Base-by-base conservation (phyloP, 2,797 vertebrate genomes). In the Psittacula echo region DNA sequence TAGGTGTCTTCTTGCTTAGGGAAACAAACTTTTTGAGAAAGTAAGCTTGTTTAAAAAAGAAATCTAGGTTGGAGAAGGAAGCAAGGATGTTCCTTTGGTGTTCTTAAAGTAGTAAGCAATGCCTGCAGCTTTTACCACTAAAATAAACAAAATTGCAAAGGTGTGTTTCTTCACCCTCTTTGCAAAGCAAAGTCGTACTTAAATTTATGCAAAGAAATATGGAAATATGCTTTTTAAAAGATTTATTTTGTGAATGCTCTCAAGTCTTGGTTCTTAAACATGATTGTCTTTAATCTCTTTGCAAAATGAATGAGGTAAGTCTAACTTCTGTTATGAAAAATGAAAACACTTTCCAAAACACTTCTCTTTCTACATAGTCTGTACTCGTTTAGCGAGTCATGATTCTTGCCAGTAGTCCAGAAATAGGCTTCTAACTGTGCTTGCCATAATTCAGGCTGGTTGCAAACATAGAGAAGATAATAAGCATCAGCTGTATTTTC, bases 401-500 rank as follows among this genome's bases (percentile, higher is more conserved):
- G 18, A 39, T 85, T 91, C 77, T 88, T 93, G 88, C 93, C 88
- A 91, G 0, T 44, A 47, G 37, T 73, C 70, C 82, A 90, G 70
- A 93, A 96, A 94, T 87, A 94, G 67, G 39, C 88, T 89, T 85
- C 54, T 78, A 58, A 67, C 74, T 73, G 27, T 75, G 85, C 71
- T 84, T 95, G 67, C 80, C 44, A 20, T 83, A 76, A 82, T 95
- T 71, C 84, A 79, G 51, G 24, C 89, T 93, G 65, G 76, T 94
- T 96, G 23, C 77, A 94, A 90, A 75, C 70, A 72, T 60, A 64
- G 92, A 30, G 60, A 79, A 93, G 74, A 95, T 95, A 96, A 96
- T 95, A 93, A 96, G 71, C 73, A 87, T 95, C 94, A 94, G 94
- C 94, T 97, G 93, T 96, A 96, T 96, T 95, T 97, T 92, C 93